Conservation (phyloP, 2,113 vertebrate species). For the Rafetus swinhoei region DNA sequence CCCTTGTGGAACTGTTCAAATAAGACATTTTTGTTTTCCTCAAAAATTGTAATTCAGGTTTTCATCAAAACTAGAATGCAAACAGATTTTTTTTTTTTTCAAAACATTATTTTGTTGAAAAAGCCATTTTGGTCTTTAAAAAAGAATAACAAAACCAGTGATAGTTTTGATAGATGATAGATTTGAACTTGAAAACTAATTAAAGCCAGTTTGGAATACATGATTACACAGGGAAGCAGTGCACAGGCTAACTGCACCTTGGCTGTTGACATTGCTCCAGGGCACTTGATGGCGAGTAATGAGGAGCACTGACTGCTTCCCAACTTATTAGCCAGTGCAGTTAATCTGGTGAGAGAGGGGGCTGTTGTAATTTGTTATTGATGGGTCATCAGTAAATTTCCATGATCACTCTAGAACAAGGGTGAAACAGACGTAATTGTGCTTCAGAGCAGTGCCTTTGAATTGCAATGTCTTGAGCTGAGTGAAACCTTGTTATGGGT, state of each 20-base stretch:
- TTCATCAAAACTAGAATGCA: not conserved
- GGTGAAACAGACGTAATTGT: not conserved
- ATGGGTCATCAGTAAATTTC: not conserved
- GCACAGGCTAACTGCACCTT: not conserved
- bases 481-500: not conserved
- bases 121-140: not conserved
- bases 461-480: not conserved
- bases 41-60: not conserved
- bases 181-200: not conserved
- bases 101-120: not conserved
- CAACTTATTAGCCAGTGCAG: not conserved
- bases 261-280: not conserved
- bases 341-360: not conserved
- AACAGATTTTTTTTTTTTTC: not conserved
- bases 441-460: not conserved
- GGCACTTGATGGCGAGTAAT: not conserved
- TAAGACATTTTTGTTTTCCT: not conserved
- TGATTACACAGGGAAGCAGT: not conserved
- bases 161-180: not conserved
- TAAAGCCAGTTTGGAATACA: not conserved
- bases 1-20: not conserved
- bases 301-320: no score
- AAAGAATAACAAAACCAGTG: not conserved
- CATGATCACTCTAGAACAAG: not conserved
- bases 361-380: not conserved